Evolutionary conservation across 1,140 invertebrate genomes (phyloP).

Genomic region (Triops cancriformis): DNA sequence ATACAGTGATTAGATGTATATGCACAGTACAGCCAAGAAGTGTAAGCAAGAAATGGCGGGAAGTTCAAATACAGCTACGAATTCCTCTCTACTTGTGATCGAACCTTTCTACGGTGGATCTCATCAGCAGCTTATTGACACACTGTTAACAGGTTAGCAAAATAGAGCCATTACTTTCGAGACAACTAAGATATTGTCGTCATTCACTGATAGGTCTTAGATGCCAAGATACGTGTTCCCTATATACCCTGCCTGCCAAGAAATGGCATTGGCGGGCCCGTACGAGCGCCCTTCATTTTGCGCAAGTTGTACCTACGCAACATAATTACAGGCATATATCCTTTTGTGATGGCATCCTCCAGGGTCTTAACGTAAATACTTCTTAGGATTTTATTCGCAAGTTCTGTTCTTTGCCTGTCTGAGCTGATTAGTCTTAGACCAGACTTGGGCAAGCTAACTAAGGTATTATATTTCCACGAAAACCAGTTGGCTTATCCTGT

Average conservation of each 20-base stretch:
- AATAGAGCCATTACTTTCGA: background rate
- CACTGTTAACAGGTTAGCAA: conserved; percentile 38
- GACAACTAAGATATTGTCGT: background rate
- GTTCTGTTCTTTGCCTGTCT: conserved; percentile 61
- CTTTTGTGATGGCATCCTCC: conserved; percentile 23
- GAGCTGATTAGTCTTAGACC: conserved; percentile 58
- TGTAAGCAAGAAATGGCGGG: background rate
- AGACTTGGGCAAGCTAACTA: conserved; percentile 50
- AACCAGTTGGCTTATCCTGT: conserved; percentile 68
- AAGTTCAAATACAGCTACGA: background rate
- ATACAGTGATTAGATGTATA: too few relatives aligned
- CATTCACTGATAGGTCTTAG: background rate
- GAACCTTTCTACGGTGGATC: conserved; percentile 65
- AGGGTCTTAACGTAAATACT: background rate
- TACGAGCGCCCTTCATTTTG: conserved; percentile 55
- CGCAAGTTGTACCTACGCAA: conserved; percentile 48
- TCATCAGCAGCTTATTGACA: conserved; percentile 56
- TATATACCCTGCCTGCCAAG: conserved; percentile 54
- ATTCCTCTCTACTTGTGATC: conserved; percentile 36
- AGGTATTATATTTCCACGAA: conserved; percentile 71
- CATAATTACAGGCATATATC: conserved; percentile 40
- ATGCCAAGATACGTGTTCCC: conserved; percentile 26
- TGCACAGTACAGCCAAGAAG: too few relatives aligned
- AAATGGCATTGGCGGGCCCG: conserved; percentile 73
- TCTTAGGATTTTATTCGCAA: conserved; percentile 52